Evolutionary conservation across 92 coral and sea anemone species (phyloP).

Genomic region (Chrysogorgia sp.): DNA sequence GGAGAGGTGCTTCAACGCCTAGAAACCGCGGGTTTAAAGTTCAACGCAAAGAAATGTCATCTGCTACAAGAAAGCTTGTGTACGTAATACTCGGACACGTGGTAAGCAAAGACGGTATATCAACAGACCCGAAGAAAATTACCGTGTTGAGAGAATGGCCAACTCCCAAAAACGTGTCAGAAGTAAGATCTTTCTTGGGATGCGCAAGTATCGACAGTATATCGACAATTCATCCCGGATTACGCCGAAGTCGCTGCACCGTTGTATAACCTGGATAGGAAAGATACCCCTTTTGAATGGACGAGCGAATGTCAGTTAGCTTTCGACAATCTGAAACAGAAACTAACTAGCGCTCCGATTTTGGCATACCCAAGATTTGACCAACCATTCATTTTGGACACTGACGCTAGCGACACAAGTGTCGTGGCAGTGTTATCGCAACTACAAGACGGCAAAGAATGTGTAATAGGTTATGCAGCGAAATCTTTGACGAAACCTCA

Average conservation of each 20-base stretch:
- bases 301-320: not conserved
- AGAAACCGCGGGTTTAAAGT: not conserved
- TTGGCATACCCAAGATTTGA: constrained; percentile 47
- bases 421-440: constrained; percentile 6
- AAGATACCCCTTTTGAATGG: not conserved
- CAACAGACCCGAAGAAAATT: constrained; percentile 6
- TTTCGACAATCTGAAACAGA: not conserved
- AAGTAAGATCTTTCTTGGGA: constrained; percentile 12
- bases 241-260: not conserved
- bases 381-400: constrained; percentile 45
- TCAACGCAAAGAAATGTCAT: not conserved
- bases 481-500: not conserved
- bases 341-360: not conserved
- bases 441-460: not conserved
- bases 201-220: not conserved
- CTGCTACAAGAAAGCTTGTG: not conserved
- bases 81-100: not conserved
- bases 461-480: not conserved
- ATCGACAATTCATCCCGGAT: not conserved
- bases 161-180: not conserved
- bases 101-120: constrained; percentile 9
- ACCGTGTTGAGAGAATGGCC: not conserved
- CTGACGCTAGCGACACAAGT: too few relatives aligned
- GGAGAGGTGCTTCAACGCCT: not conserved
- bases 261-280: not conserved